phyloP scores from a whole-genome alignment of 2,797 vertebrate genomes.

The Rallus crepitans region DNA sequence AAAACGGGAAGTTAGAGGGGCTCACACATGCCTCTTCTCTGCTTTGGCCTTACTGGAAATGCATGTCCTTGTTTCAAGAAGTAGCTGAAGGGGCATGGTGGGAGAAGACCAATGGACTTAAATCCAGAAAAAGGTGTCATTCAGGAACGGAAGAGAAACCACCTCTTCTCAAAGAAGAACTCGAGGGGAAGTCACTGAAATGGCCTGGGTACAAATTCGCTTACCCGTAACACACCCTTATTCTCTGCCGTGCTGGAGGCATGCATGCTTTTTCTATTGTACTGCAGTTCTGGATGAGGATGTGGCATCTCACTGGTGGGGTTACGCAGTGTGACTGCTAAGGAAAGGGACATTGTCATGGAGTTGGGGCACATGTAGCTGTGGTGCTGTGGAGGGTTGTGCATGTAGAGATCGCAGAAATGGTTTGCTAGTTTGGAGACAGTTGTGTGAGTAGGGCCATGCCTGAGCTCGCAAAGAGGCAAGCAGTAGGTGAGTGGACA shows the following conservation, averaged over 20 bases:
- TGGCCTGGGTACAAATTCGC: not conserved
- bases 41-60: conserved; percentile 42
- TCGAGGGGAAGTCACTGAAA: not conserved
- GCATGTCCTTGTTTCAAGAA: not conserved
- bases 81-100: not conserved
- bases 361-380: rapidly evolving
- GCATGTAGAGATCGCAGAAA: not conserved
- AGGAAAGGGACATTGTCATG: rapidly evolving
- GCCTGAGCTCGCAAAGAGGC: not conserved
- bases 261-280: not conserved
- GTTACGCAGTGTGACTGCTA: not conserved
- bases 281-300: not conserved
- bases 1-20: conserved; percentile 37
- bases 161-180: not conserved
- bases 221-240: not conserved
- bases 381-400: not conserved
- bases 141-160: not conserved
- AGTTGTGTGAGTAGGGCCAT: not conserved
- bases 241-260: not conserved
- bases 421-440: not conserved
- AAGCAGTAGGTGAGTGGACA: not conserved
- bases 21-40: not conserved
- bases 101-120: not conserved
- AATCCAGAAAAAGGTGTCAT: not conserved
- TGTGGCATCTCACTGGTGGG: not conserved